Evolutionary conservation across 2,888 invertebrate genomes (phyloP).

Genomic region (Nomada hirtipes): DNA sequence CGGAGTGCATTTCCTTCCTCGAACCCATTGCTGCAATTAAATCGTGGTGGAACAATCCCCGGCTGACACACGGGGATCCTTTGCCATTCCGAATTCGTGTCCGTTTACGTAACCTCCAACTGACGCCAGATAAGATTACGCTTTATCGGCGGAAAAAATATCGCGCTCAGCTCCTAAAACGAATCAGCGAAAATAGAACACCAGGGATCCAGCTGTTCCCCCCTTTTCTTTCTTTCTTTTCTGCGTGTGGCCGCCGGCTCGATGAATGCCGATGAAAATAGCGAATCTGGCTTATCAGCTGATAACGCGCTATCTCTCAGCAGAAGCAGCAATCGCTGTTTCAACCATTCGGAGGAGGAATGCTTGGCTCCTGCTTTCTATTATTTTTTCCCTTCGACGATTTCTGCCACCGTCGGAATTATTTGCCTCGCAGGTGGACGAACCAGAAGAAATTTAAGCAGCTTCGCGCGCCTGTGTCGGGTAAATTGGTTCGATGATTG

Average conservation of each 20-base stretch:
- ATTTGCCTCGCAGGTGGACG: too few species aligned
- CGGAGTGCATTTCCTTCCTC: background rate
- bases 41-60: background rate
- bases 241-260: background rate
- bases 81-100: background rate
- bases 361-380: background rate
- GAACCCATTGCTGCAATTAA: conserved; percentile 1
- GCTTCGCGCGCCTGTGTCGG: too few species aligned
- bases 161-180: background rate
- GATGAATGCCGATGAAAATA: conserved; percentile 8
- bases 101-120: background rate
- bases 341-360: background rate
- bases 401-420: too few species aligned
- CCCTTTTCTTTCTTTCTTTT: background rate
- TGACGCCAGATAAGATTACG: conserved; percentile 25
- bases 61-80: background rate
- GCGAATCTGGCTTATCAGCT: conserved; percentile 2
- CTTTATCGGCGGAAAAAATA: conserved; percentile 6
- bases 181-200: background rate
- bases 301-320: conserved; percentile 23
- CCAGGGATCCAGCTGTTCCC: background rate
- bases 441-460: too few species aligned
- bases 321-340: background rate
- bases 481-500: background rate
- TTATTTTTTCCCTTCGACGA: background rate